Evolutionary conservation across 37 sponge, comb jelly and placozoan genomes (phyloP).

Genomic region (Chondrilla cf. caribensis): DNA sequence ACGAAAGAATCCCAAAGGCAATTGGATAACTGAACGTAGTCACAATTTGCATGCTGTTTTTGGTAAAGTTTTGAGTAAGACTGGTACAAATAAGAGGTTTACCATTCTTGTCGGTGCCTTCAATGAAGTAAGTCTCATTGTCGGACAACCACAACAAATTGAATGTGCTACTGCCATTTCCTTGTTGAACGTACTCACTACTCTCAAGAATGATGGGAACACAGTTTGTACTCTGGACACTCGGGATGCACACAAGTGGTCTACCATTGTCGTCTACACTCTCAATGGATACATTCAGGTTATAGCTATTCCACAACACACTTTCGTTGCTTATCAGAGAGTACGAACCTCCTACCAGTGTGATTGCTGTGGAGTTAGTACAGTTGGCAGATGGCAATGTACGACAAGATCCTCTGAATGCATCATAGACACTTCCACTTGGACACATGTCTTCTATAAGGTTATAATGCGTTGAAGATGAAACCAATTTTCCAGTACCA

Average conservation of each 20-base stretch:
- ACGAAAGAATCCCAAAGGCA: conserved; percentile 30
- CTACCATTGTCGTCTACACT: too few species aligned
- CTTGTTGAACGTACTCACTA: background rate
- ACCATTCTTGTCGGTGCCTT: background rate
- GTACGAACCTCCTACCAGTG: too few species aligned
- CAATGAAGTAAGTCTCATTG: background rate
- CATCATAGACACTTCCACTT: too few species aligned
- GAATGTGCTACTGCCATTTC: background rate
- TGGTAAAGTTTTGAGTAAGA: conserved; percentile 9
- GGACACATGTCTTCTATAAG: too few species aligned
- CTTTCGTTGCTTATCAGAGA: too few species aligned
- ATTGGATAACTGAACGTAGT: background rate
- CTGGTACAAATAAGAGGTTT: conserved; percentile 29
- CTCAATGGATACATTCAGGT: too few species aligned
- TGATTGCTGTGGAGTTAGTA: too few species aligned
- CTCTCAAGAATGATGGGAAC: background rate
- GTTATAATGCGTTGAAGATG: too few species aligned
- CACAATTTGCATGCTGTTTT: background rate
- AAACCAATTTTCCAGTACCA: background rate
- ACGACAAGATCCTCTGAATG: too few species aligned
- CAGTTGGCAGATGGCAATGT: too few species aligned
- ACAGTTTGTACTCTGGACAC: background rate
- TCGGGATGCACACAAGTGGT: too few species aligned
- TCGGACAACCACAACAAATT: background rate
- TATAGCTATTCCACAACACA: too few species aligned